These are phyloP conservation scores for Ageneiosus marmoratus DNA, from an alignment of 2,113 vertebrate genomes.

Conservation along the genomic window DNA sequence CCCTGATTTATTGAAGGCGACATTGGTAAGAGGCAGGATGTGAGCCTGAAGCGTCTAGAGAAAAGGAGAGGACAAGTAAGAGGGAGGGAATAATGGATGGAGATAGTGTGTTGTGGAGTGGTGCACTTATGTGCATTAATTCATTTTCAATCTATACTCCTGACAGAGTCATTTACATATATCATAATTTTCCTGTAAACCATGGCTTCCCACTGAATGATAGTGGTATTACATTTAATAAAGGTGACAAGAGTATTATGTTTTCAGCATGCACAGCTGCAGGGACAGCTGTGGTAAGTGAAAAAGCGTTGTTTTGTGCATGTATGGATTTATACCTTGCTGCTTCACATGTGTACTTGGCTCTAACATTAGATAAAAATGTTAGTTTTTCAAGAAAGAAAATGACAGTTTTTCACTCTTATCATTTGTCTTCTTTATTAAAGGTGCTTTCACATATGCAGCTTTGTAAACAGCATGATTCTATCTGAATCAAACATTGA, in stretches of 20 bases:
- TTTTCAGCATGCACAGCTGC: slow-evolving; percentile 9
- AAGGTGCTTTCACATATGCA: neutral
- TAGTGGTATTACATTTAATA: neutral
- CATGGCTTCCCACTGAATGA: neutral
- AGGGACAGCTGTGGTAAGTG: neutral
- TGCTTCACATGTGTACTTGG: slow-evolving; percentile 9
- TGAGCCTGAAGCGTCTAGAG: slow-evolving; percentile 87
- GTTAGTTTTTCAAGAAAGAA: neutral
- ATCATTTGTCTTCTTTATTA: neutral
- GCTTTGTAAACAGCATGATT: neutral
- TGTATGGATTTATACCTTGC: neutral
- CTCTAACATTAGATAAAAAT: neutral
- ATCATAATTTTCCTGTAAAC: slow-evolving; percentile 21
- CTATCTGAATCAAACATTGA: neutral
- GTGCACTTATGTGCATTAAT: slow-evolving; percentile 41
- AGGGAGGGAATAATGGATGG: slow-evolving; percentile 6
- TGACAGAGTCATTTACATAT: slow-evolving; percentile 38
- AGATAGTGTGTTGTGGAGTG: slow-evolving; percentile 11
- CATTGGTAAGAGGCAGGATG: slow-evolving; percentile 90
- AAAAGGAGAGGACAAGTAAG: slow-evolving; percentile 1
- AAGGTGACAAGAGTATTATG: neutral
- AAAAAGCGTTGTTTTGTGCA: neutral
- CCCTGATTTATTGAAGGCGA: slow-evolving; percentile 94
- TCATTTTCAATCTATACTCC: slow-evolving; percentile 48
- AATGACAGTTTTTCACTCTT: neutral